Conservation (phyloP, 1,140 invertebrate genomes). For the Papilio glaucus region DNA sequence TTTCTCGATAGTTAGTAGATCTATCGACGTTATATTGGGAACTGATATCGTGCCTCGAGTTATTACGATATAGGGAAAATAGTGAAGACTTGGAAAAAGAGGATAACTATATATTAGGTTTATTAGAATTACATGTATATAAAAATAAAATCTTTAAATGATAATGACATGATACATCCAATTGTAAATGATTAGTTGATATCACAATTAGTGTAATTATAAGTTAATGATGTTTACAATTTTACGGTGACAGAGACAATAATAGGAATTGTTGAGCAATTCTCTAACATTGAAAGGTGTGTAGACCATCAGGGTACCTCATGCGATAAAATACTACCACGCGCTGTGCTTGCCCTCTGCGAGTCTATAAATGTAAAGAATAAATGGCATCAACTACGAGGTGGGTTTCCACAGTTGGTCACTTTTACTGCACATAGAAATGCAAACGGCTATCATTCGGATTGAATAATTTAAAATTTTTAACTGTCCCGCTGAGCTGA, state of each 20-base stretch:
- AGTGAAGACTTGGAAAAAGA: too few species aligned
- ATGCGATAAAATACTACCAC: not conserved
- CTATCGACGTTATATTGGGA: too few species aligned
- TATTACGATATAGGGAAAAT: too few species aligned
- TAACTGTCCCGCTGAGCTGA: slow-evolving; percentile 26
- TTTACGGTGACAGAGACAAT: too few species aligned
- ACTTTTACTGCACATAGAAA: slow-evolving; percentile 16
- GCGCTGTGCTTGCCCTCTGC: not conserved
- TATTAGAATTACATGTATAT: too few species aligned
- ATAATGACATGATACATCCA: not conserved
- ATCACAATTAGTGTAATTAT: too few species aligned
- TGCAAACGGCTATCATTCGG: slow-evolving; percentile 18
- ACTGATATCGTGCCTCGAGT: too few species aligned
- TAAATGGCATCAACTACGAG: not conserved
- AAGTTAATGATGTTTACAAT: too few species aligned
- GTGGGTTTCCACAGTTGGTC: slow-evolving; percentile 11
- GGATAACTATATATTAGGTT: too few species aligned
- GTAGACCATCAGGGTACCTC: not conserved
- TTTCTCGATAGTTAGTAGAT: too few species aligned
- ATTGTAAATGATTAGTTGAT: not conserved
- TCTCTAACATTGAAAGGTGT: not conserved
- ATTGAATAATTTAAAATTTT: slow-evolving; percentile 24
- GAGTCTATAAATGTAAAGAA: slow-evolving; percentile 7
- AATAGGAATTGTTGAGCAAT: too few species aligned
- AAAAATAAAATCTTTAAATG: not conserved